Conservation (phyloP, 2,113 vertebrate genomes). For the Chloropsis hardwickii region DNA sequence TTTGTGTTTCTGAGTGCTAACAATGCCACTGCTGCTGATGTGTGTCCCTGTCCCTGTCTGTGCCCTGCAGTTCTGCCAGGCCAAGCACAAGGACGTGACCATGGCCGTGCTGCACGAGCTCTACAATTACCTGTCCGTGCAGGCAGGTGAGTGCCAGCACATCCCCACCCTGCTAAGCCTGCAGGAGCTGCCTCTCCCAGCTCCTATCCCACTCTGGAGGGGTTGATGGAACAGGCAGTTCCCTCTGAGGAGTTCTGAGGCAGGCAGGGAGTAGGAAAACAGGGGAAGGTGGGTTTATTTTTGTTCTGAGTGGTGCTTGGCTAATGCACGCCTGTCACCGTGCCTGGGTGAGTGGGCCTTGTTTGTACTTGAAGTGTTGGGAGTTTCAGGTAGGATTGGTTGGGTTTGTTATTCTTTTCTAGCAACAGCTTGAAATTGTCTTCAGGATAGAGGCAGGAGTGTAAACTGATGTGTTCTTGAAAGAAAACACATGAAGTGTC, state of each 20-base stretch:
- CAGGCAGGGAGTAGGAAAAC: background rate
- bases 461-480: background rate
- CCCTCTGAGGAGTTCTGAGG: background rate
- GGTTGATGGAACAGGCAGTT: background rate
- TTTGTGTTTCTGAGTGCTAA: too few relatives aligned
- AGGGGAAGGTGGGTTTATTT: background rate
- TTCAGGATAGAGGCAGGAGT: background rate
- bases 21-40: background rate
- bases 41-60: background rate
- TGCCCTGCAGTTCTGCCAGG: conserved; percentile 74
- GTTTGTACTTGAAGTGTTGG: background rate
- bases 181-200: background rate
- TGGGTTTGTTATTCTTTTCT: background rate
- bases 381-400: background rate
- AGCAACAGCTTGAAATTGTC: background rate
- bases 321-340: background rate
- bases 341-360: background rate
- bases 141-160: conserved; percentile 73
- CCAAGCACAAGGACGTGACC: conserved; percentile 70
- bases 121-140: conserved; percentile 76
- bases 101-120: conserved; percentile 74
- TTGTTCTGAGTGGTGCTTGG: background rate
- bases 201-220: background rate
- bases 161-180: background rate
- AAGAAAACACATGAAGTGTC: background rate